Conservation (phyloP, 2,113 vertebrate species). For the Channa argus region DNA sequence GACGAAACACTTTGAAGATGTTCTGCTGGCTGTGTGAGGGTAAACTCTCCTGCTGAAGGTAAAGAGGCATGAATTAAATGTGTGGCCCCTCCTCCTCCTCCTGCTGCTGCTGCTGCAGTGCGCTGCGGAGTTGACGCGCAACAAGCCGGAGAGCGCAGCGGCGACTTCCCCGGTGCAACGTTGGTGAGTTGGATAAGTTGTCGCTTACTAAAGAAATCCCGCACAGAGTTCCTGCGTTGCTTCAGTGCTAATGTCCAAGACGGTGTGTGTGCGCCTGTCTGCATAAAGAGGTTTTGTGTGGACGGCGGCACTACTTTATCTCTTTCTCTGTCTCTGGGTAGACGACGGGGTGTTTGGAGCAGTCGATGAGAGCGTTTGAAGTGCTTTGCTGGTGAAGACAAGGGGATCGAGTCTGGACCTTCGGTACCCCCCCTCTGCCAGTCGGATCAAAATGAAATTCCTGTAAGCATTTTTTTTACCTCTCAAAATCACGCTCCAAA, state of each 20-base stretch:
- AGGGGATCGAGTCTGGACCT: slow-evolving; percentile 53
- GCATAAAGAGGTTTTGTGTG: background rate
- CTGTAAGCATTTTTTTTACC: slow-evolving; percentile 59
- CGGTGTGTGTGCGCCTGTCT: too few species aligned
- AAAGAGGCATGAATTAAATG: slow-evolving; percentile 62
- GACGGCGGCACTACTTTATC: slow-evolving; percentile 59
- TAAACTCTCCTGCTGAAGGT: slow-evolving; percentile 10
- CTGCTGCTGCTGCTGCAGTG: slow-evolving; percentile 25
- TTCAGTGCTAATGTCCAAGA: background rate
- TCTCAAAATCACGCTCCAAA: too few species aligned
- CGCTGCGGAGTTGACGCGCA: slow-evolving; percentile 67
- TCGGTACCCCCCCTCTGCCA: slow-evolving; percentile 43
- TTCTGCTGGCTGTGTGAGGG: background rate
- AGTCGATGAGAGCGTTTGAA: slow-evolving; percentile 78
- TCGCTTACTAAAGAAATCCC: slow-evolving; percentile 24
- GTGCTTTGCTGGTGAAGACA: slow-evolving; percentile 69
- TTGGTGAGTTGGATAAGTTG: slow-evolving; percentile 78
- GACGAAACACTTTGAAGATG: background rate
- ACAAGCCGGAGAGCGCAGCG: slow-evolving; percentile 71
- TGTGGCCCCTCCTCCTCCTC: slow-evolving; percentile 63
- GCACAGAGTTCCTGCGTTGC: background rate
- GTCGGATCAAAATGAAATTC: slow-evolving; percentile 74
- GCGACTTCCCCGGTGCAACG: slow-evolving; percentile 67
- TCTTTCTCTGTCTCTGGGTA: slow-evolving; percentile 51
- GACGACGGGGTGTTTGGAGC: slow-evolving; percentile 70